These are phyloP conservation scores for Amphiura filiformis DNA, from an alignment of 35 echinoderm and acorn worm species.

Conservation along the genomic window DNA sequence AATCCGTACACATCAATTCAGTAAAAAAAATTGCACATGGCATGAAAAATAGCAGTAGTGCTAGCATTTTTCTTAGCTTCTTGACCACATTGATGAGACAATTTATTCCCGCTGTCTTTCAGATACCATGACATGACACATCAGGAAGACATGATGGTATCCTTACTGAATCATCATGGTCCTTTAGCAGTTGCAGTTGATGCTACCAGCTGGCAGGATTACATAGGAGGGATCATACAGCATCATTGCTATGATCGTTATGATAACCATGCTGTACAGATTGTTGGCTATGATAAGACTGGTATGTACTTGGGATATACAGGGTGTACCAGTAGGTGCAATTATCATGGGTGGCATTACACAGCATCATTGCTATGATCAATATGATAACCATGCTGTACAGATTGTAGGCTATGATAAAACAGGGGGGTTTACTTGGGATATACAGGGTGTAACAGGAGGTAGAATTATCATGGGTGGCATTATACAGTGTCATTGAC, in stretches of 20 bases:
- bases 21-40: no score
- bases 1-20: no score
- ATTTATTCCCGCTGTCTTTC: no score
- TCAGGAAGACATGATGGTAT: slow-evolving; percentile 64
- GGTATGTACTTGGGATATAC: slow-evolving; percentile 30
- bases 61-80: no score
- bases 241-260: slow-evolving; percentile 70
- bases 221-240: slow-evolving; percentile 91
- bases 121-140: no score
- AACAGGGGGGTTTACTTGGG: slow-evolving; percentile 60
- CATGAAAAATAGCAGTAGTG: no score
- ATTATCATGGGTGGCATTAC: slow-evolving; percentile 96
- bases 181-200: slow-evolving; percentile 84
- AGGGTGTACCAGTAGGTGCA: background rate
- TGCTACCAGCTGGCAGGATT: slow-evolving; percentile 91
- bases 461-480: slow-evolving; percentile 78
- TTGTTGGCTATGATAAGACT: slow-evolving; percentile 87
- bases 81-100: no score
- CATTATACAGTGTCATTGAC: slow-evolving; percentile 97
- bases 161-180: slow-evolving; percentile 55
- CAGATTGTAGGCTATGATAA: slow-evolving; percentile 91
- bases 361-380: slow-evolving; percentile 80
- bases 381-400: slow-evolving; percentile 83
- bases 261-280: slow-evolving; percentile 97
- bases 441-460: background rate